Conservation (phyloP, 1,140 invertebrate species). For the Phymorhynchus buccinoides region DNA sequence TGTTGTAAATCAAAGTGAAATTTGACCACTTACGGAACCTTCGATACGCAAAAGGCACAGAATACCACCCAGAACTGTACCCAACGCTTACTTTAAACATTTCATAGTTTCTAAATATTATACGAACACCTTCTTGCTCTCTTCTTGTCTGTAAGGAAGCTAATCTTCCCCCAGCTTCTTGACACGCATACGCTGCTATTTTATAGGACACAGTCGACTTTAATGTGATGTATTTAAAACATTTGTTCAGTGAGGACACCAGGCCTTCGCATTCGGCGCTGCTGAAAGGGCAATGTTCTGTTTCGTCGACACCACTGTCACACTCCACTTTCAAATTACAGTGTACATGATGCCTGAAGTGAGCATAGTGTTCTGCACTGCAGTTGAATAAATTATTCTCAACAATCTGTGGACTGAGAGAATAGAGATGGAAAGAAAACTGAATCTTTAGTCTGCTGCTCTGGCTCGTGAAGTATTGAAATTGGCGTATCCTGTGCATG, state of each 20-base stretch:
- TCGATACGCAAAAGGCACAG: neutral
- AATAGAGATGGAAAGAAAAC: neutral
- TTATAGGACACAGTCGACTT: neutral
- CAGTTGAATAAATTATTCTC: neutral
- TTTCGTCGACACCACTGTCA: neutral
- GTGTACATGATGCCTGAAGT: neutral
- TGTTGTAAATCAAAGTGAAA: neutral
- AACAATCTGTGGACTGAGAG: too few species aligned
- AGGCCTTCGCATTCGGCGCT: neutral
- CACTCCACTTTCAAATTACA: conserved; percentile 27
- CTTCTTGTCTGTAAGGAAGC: neutral
- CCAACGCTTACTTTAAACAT: neutral
- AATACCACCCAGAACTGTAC: neutral
- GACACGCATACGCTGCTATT: neutral
- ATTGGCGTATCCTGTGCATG: neutral
- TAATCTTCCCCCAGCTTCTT: neutral
- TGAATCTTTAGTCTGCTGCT: neutral
- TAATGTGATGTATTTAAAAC: neutral
- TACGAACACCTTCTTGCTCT: neutral
- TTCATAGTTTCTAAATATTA: neutral
- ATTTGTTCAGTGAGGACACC: neutral
- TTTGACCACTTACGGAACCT: neutral
- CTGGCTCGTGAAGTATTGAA: neutral
- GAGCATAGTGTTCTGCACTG: neutral
- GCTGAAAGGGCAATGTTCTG: conserved; percentile 23